Evolutionary conservation across 2,113 vertebrate genomes (phyloP), one percentile per base, ranked within the genome.

Genomic region (Oreocharis arfaki): DNA sequence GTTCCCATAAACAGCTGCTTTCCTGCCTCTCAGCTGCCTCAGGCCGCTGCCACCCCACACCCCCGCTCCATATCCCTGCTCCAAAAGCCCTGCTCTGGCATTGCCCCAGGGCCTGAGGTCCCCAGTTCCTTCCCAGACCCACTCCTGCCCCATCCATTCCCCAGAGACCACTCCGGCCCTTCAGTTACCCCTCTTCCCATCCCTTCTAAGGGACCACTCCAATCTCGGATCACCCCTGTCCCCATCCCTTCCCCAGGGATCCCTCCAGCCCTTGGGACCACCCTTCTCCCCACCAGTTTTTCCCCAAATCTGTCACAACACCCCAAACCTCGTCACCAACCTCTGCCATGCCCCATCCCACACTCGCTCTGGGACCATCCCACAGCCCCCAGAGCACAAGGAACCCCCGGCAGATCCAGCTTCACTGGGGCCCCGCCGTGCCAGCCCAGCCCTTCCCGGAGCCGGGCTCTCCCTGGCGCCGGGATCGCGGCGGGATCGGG

Each of bases 381-480:
- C 57, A 15, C 11, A 47, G 26, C 1, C 13, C 42, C 6, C 47
- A 30, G 15, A 46, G 37, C 2, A 1, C 27, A 17, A 37, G 1
- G 33, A 59, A 9, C 9, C 41, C 77, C 39, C 0, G 4, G 76
- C 30, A 35, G n/a, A n/a, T 7, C 16, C 14, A 6, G 33, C 20
- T 44, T 21, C 61, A 5, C 13, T 0, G 4, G 59, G 33, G 27
- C 7, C 10, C 6, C 0, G 0, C 28, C 2, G 69, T 6, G 18
- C 41, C 0, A 0, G 42, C 20, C 37, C 21, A 32, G 28, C 33
- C 61, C 41, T 21, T n/a, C 79, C 71, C 1, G 0, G 56, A 18
- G 68, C 64, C 1, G 0, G 3, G 65, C 39, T 50, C 39, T 60
- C 35, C 30, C 28, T 2, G 67, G 21, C 3, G 1, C 24, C 2